phyloP scores from a whole-genome alignment of 1,140 invertebrate species.

The Aphidius ervi region DNA sequence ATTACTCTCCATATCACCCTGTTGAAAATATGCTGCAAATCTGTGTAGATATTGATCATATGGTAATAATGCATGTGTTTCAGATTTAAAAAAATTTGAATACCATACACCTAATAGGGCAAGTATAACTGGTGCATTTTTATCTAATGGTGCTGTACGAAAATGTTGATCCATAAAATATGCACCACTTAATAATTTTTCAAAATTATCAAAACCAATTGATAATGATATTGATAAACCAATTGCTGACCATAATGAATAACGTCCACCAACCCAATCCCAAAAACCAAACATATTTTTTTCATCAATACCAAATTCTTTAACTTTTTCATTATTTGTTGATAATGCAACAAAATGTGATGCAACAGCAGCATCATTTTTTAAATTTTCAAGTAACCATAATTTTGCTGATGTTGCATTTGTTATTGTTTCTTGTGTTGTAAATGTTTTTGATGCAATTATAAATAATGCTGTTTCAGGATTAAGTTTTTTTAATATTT shows the following conservation, averaged over 20 bases:
- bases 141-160: slow-evolving; percentile 76
- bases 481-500: slow-evolving; percentile 86
- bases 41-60: slow-evolving; percentile 99
- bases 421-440: slow-evolving; percentile 99
- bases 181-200: slow-evolving; percentile 85
- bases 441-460: slow-evolving; percentile 98
- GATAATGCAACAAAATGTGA: slow-evolving; percentile 98
- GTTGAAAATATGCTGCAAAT: slow-evolving; percentile 99
- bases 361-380: slow-evolving; percentile 79
- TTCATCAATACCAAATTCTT: slow-evolving; percentile 94
- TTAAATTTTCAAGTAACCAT: slow-evolving; percentile 86
- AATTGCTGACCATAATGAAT: slow-evolving; percentile 98
- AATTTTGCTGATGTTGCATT: slow-evolving; percentile 95
- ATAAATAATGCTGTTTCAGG: slow-evolving; percentile 96
- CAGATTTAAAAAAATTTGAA: slow-evolving; percentile 88
- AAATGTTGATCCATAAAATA: slow-evolving; percentile 96
- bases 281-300: slow-evolving; percentile 99
- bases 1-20: slow-evolving; percentile 99
- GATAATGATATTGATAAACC: slow-evolving; percentile 92
- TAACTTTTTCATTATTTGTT: slow-evolving; percentile 90
- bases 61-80: slow-evolving; percentile 93
- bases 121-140: slow-evolving; percentile 92
- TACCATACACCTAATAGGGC: slow-evolving; percentile 97
- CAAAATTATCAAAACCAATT: slow-evolving; percentile 95
- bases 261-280: slow-evolving; percentile 99